A percentile compares a stretch with the other conserved stretches of the same genome.
phyloP scores from a whole-genome alignment of 2,888 invertebrate species.

The Dolichopus griseipennis region DNA sequence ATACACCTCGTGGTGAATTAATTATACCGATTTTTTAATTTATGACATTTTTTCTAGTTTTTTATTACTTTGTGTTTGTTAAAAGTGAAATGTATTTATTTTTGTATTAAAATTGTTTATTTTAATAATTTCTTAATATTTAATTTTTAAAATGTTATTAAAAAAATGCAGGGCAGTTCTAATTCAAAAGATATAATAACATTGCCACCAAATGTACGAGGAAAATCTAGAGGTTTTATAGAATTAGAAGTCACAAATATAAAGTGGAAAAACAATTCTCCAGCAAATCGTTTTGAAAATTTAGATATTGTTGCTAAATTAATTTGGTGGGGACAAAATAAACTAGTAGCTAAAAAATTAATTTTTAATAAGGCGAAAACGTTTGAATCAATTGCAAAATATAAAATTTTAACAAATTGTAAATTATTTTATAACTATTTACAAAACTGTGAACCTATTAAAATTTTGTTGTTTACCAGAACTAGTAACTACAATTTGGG shows the following conservation, averaged over 20 bases:
- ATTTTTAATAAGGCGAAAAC: not conserved
- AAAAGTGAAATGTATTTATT: no score
- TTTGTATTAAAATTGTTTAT: no score
- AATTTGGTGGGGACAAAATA: conserved; percentile 31
- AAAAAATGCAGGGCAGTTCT: not conserved
- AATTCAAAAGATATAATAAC: not conserved
- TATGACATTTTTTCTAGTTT: no score
- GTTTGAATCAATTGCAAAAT: conserved; percentile 23
- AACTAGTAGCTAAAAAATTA: conserved; percentile 20
- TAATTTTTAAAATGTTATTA: not conserved
- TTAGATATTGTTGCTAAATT: not conserved
- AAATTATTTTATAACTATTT: conserved; percentile 35
- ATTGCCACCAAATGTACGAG: conserved; percentile 22
- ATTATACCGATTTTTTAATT: no score
- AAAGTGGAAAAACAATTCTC: not conserved
- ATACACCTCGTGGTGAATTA: no score
- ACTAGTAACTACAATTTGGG: conserved; percentile 23
- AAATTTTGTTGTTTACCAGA: conserved; percentile 24
- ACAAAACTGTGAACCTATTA: conserved; percentile 31
- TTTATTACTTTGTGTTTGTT: no score
- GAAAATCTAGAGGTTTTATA: conserved; percentile 24
- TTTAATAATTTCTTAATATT: no score
- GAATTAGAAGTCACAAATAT: conserved; percentile 30
- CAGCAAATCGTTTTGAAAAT: not conserved
- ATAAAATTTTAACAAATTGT: conserved; percentile 28